These are phyloP conservation scores for Lumbricus terrestris DNA, from an alignment of 2,888 invertebrate species.

Conservation along the genomic window DNA sequence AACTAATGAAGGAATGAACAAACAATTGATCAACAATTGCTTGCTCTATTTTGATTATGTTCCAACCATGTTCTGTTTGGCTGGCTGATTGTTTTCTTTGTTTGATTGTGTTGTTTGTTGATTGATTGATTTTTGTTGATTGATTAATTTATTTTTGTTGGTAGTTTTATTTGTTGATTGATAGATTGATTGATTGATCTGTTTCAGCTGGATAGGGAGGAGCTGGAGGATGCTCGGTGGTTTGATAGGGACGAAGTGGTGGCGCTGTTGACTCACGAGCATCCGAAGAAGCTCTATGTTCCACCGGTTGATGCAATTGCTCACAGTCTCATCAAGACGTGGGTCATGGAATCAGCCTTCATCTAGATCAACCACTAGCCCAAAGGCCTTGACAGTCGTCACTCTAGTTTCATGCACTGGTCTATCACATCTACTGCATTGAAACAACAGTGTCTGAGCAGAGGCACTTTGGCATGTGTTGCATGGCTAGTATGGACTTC, in stretches of 20 bases:
- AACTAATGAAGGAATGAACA: neutral
- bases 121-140: too few relatives aligned
- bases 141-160: too few relatives aligned
- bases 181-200: neutral
- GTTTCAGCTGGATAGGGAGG: constrained; percentile 59
- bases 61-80: too few relatives aligned
- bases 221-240: constrained; percentile 63
- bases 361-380: neutral
- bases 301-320: constrained; percentile 63
- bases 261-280: constrained; percentile 53
- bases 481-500: too few relatives aligned
- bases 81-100: too few relatives aligned
- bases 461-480: too few relatives aligned
- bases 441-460: neutral
- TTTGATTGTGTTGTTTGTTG: too few relatives aligned
- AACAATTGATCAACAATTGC: too few relatives aligned
- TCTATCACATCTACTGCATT: neutral
- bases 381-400: too few relatives aligned
- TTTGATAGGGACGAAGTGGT: constrained; percentile 59
- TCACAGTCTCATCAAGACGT: constrained; percentile 60
- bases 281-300: constrained; percentile 55
- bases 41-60: too few relatives aligned
- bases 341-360: constrained; percentile 45
- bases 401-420: neutral
- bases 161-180: neutral